Base-by-base conservation (phyloP, 2,113 vertebrate species). In the Zootoca vivipara region DNA sequence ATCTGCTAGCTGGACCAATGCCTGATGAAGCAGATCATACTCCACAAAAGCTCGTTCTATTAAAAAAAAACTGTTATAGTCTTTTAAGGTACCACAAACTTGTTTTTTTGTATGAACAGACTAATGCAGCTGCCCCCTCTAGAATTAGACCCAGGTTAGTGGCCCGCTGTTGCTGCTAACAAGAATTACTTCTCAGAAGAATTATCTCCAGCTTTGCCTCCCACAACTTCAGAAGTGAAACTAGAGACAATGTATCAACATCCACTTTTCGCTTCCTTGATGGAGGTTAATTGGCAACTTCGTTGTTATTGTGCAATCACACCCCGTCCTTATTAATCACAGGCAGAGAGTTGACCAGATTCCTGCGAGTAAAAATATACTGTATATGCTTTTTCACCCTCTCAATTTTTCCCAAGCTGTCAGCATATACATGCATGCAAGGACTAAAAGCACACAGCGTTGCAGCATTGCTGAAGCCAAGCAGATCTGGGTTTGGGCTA, bases 331-430 rank as follows among this genome's bases (percentile, higher is more conserved):
- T 85, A 65, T 88, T 91, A 74, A 82, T 26, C 82, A 91, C 73
- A 93, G 90, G 79, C 77, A 79, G 38, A 75, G 64, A 7, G 38
- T 40, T 92, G 86, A 91, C 83, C 89, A 86, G 90, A 91, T 90
- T 77, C 86, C 12, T 87, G 67, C 72, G 74, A 87, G 78, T 1
- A 2, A 92, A 91, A 92, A 52, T 10, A 52, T 10, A n/a, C n/a
- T n/a, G n/a, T n/a, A 93, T 83, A 28, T 91, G 93, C 85, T 87
- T 87, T 89, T 87, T 89, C 93, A 93, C 90, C 85, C 91, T 89
- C 26, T 74, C 10, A 86, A 77, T 58, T 62, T 26, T 81, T 89
- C 87, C 69, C 46, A 73, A n/a, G 56, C n/a, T 24, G 5, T 82
- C 20, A 62, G 18, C 58, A 18, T 62, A 62, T 62, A 62, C 18